Base-by-base conservation (phyloP, 2,888 invertebrate genomes). In the Harpalus rubripes region DNA sequence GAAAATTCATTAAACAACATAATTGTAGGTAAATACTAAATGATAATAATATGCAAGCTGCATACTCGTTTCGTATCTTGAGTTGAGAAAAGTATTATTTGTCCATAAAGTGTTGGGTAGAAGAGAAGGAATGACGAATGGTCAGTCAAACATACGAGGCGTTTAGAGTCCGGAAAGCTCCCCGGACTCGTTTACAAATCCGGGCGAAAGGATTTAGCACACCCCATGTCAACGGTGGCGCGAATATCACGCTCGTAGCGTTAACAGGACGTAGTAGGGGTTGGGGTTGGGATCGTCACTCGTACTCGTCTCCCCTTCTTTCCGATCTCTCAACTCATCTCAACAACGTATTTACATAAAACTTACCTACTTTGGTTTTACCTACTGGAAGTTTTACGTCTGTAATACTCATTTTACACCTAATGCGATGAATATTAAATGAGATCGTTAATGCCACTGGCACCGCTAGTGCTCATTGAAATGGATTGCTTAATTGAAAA, bases 141-240 rank as follows among this genome's bases (percentile, higher is more conserved):
- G 91, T 91, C 91, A 91, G 90, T 90, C 90, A 90, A 89, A 90
- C 90, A 90, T 90, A 91, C 89, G 61, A 90, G 89, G 88, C 90
- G 90, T 90, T 91, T 90, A 90, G 90, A 89, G 82, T 72, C 68
- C 72, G 72, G 83, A 83, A 58, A 74, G 72, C 72, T 83, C 74
- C 88, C 89, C 88, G 89, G 89, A 89, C 90, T 91, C 90, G 90
- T 90, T 90, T 90, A 90, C 90, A 91, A 91, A 91, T 91, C 91
- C 91, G 89, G 89, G 58, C 61, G 89, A 90, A 91, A 90, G 91
- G 91, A 91, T 91, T 91, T 91, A 90, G 89, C 88, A 89, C 89
- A 89, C 89, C 90, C 88, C 86, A 86, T 86, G 85, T 87, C 59
- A 83, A 72, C 44, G 41, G 32, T 12, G 68, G 26, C 78, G 56